These are phyloP conservation scores for Hesperophylax magnus DNA, from an alignment of 1,140 invertebrate genomes.

Conservation along the genomic window DNA sequence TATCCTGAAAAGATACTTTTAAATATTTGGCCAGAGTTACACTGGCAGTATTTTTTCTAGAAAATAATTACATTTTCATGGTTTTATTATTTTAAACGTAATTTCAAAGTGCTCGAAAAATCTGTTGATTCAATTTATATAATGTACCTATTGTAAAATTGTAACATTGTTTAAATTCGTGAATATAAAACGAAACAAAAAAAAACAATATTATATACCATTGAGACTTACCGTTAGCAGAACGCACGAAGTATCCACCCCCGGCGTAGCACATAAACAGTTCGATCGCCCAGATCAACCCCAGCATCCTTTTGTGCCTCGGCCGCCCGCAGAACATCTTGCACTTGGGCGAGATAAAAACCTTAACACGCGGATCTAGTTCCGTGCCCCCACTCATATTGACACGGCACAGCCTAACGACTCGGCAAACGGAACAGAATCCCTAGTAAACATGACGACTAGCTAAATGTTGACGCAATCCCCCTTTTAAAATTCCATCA, in stretches of 20 bases:
- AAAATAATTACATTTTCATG: too few species aligned
- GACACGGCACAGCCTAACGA: conserved; percentile 1
- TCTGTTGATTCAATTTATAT: too few species aligned
- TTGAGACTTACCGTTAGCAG: conserved; percentile 39
- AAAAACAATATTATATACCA: background rate
- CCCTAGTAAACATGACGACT: conserved; percentile 11
- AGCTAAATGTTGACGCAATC: conserved; percentile 8
- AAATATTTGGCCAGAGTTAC: too few species aligned
- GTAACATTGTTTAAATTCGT: too few species aligned
- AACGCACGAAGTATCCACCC: conserved; percentile 31
- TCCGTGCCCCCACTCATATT: background rate
- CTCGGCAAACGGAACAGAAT: background rate
- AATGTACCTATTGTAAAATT: too few species aligned
- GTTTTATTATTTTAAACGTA: too few species aligned
- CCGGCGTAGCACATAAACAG: conserved; percentile 43
- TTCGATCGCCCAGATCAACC: conserved; percentile 34
- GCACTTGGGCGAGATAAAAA: conserved; percentile 14
- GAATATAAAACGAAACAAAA: too few species aligned
- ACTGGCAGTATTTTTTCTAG: too few species aligned
- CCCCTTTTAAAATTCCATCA: conserved; percentile 18
- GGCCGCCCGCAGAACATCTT: background rate
- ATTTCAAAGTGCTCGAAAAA: too few species aligned
- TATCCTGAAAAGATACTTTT: too few species aligned
- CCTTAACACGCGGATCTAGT: background rate
- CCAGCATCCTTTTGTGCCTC: conserved; percentile 31